These are phyloP conservation scores for Pachyuromys duprasi DNA, from an alignment of 2,797 vertebrate genomes.

Conservation along the genomic window DNA sequence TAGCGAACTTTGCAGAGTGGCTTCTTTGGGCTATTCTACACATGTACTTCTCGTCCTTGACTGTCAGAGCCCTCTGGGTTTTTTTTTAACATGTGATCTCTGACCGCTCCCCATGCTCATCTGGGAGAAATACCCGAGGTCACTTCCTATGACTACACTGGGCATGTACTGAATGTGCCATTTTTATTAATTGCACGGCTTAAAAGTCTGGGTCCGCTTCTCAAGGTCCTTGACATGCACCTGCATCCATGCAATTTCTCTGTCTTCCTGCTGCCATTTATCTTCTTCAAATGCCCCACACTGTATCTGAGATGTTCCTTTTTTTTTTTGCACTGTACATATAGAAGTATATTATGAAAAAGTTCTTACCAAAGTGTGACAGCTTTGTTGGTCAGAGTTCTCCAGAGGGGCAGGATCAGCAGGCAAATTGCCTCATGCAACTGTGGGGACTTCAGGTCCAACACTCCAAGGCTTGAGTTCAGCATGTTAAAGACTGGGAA, in stretches of 20 bases:
- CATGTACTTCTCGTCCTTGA: neutral
- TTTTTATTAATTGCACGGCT: neutral
- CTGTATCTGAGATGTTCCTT: neutral
- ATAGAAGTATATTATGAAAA: neutral
- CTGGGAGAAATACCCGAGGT: neutral
- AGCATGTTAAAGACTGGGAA: too few relatives aligned
- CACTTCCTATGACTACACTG: neutral
- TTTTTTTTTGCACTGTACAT: neutral
- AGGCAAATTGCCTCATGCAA: neutral
- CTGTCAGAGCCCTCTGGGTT: neutral
- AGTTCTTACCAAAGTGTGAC: neutral
- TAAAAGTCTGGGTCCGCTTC: neutral
- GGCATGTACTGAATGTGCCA: neutral
- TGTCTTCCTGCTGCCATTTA: neutral
- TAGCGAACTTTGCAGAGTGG: neutral
- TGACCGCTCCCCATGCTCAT: neutral
- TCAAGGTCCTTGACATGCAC: neutral
- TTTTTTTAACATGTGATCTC: neutral
- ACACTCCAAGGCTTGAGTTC: neutral
- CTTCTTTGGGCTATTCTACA: neutral
- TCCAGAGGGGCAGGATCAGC: neutral
- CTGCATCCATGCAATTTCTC: neutral
- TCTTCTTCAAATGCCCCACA: neutral
- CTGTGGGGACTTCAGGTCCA: neutral
- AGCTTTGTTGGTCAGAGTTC: neutral